phyloP scores from a whole-genome alignment of 30 jellyfish, hydroid and myxozoan species.

The Hydractinia symbiolongicarpus region DNA sequence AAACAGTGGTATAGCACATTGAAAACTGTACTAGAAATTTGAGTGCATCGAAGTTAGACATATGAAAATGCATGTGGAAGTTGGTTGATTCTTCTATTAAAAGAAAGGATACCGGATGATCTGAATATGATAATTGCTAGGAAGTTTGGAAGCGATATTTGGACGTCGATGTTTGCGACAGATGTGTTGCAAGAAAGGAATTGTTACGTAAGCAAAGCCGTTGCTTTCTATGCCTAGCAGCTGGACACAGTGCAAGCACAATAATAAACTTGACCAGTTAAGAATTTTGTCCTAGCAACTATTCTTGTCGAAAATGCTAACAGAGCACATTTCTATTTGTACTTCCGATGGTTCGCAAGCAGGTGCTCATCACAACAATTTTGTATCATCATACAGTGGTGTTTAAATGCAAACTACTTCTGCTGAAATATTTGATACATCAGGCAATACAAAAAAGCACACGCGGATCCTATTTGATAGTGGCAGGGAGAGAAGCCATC shows the following conservation, averaged over 20 bases:
- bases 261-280: too few species aligned
- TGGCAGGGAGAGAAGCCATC: too few species aligned
- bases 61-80: background rate
- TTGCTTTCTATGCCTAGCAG: too few species aligned
- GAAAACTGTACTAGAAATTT: conserved; percentile 20
- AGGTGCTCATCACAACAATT: background rate
- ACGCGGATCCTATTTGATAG: too few species aligned
- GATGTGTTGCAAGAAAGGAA: too few species aligned
- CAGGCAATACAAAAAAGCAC: too few species aligned
- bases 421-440: background rate
- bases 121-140: conserved; percentile 4
- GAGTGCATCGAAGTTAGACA: background rate
- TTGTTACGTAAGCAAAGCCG: too few species aligned
- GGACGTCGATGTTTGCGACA: background rate
- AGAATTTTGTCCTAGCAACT: conserved; percentile 8
- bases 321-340: conserved; percentile 14
- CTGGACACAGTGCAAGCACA: too few species aligned
- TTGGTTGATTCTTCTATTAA: background rate
- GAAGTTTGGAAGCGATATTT: conserved; percentile 9
- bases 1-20: background rate
- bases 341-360: background rate
- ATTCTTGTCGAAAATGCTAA: background rate
- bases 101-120: conserved; percentile 23
- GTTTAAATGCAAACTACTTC: conserved; percentile 7
- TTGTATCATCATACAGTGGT: too few species aligned